Base-by-base conservation (phyloP, 1,140 invertebrate genomes). In the Heterodera schachtii region DNA sequence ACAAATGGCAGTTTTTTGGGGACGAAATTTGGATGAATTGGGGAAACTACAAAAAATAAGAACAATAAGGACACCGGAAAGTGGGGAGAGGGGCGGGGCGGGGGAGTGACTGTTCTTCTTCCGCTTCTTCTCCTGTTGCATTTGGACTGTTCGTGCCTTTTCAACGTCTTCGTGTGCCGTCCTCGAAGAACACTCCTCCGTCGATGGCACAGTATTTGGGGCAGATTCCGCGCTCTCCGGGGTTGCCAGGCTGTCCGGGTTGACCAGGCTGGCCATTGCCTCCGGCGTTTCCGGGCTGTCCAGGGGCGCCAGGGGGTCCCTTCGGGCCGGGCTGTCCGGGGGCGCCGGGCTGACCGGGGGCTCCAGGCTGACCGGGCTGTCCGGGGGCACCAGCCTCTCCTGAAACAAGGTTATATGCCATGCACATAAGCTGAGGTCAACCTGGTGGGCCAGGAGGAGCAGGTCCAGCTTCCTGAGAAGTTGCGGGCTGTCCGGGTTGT, bases 151-250 rank as follows among this genome's bases (percentile, higher is more conserved):
- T 64, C 13, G 57, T 5, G 1, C 11, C 86, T 77, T 78, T 64
- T 64, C 52, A 80, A 64, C 79, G 79, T 71, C 79, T 80, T 80
- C 78, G 70, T 70, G 84, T 86, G 73, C 84, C 84, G 73, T 86
- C 84, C 69, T 86, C 84, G 79, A 86, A 86, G 82, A 86, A 86
- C n/a, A 86, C 84, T 60, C 84, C 84, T 16, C 84, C 84, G 47
- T 86, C 84, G 43, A 86, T 73, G 67, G 84, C 84, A 66, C 84
- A 86, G 67, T 86, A 86, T 78, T 86, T 87, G 46, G 86, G 86
- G 85, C 86, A 87, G 67, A 87, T 88, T 49, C 86, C 86, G 67
- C 89, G 86, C 70, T 87, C 86, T 81, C 87, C 85, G 70, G 83
- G 47, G 64, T 73, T 76, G 21, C 84, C 84, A 9, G 81, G 66